Conservation (phyloP, 92 coral and sea anemone genomes). For the Diadumene lineata region DNA sequence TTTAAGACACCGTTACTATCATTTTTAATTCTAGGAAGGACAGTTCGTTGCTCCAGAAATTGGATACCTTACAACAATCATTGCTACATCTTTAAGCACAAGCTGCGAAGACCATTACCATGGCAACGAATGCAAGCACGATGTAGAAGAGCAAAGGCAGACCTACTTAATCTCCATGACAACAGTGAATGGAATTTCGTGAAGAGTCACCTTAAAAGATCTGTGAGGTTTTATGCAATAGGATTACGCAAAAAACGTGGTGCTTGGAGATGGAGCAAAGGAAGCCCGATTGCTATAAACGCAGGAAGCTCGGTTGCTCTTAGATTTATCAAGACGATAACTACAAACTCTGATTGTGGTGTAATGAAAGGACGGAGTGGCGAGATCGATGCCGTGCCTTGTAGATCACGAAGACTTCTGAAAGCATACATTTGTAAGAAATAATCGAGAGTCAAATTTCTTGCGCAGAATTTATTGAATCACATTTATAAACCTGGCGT, state of each 20-base stretch:
- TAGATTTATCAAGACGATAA: neutral
- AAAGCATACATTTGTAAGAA: constrained; percentile 33
- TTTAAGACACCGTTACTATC: no score
- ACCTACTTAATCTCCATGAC: constrained; percentile 29
- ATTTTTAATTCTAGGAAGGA: constrained; percentile 1
- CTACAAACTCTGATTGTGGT: constrained; percentile 8
- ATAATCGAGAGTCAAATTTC: no score
- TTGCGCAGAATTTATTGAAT: no score
- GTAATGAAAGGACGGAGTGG: constrained; percentile 21
- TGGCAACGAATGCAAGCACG: constrained; percentile 27
- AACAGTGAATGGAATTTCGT: constrained; percentile 31
- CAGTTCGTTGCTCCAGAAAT: constrained; percentile 11
- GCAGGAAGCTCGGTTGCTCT: constrained; percentile 7
- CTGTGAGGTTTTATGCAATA: constrained; percentile 23
- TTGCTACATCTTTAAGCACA: constrained; percentile 41
- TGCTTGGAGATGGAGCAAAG: constrained; percentile 30
- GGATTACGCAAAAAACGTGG: constrained; percentile 21
- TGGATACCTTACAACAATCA: constrained; percentile 24
- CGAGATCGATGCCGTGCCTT: constrained; percentile 4
- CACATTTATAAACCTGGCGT: no score
- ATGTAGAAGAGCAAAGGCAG: constrained; percentile 16
- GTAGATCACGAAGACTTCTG: neutral
- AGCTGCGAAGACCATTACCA: constrained; percentile 11
- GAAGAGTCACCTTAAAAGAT: constrained; percentile 19
- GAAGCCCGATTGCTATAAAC: constrained; percentile 7